phyloP scores from a whole-genome alignment of 2,888 invertebrate species.

The Stomorhina lunata region DNA sequence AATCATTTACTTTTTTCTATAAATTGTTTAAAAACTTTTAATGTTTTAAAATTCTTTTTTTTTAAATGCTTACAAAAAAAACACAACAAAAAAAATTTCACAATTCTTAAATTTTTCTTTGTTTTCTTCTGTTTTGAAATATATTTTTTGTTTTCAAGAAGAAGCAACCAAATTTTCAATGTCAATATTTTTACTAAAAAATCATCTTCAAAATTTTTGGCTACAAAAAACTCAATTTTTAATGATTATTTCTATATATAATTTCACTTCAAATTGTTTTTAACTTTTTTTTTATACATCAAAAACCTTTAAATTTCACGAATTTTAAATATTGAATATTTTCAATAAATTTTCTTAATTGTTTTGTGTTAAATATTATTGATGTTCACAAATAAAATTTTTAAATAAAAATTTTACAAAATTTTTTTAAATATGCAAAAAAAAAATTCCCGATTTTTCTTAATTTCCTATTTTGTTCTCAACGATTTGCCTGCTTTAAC shows the following conservation, averaged over 20 bases:
- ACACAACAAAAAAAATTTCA: slow-evolving; percentile 25
- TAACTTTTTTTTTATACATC: not conserved
- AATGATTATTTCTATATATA: slow-evolving; percentile 22
- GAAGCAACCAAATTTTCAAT: slow-evolving; percentile 54
- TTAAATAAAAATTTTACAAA: too few relatives aligned
- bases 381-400: too few relatives aligned
- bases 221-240: not conserved
- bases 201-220: not conserved
- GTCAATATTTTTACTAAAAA: slow-evolving; percentile 48
- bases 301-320: not conserved
- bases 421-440: too few relatives aligned
- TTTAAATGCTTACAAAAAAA: slow-evolving; percentile 22
- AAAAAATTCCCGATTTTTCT: too few relatives aligned
- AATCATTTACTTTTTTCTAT: not conserved
- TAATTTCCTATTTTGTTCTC: not conserved
- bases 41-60: too few relatives aligned
- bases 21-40: not conserved
- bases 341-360: not conserved
- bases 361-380: not conserved
- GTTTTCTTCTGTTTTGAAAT: slow-evolving; percentile 17
- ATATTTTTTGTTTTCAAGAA: slow-evolving; percentile 9
- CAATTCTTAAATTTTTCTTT: slow-evolving; percentile 22
- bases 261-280: slow-evolving; percentile 41
- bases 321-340: not conserved
- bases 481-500: slow-evolving; percentile 36